These are phyloP conservation scores for Poeciliopsis presidionis DNA, from an alignment of 2,797 vertebrate genomes.

Conservation along the genomic window DNA sequence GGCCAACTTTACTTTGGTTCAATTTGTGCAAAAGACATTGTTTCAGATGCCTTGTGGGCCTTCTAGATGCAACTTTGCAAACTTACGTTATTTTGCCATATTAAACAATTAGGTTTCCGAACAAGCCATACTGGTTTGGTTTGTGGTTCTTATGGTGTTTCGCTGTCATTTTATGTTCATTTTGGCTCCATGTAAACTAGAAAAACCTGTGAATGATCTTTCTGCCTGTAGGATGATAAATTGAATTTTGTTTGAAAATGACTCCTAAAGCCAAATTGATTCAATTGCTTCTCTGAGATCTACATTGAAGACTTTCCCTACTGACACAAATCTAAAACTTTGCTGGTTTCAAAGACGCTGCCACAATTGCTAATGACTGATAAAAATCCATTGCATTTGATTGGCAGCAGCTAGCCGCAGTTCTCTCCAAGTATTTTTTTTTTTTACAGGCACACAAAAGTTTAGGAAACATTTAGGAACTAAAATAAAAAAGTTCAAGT, in stretches of 20 bases:
- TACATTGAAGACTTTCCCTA: background rate
- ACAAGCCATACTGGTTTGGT: background rate
- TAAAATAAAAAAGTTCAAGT: slow-evolving; percentile 38
- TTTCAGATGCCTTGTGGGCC: background rate
- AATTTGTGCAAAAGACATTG: background rate
- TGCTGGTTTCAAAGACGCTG: background rate
- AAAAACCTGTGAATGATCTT: background rate
- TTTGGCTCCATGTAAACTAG: background rate
- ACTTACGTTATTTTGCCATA: background rate
- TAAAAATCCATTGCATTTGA: background rate
- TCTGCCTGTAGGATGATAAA: background rate
- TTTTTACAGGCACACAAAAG: background rate
- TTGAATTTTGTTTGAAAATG: background rate
- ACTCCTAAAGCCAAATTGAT: background rate
- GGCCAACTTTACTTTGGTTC: background rate
- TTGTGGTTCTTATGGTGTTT: background rate
- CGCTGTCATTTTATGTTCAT: background rate
- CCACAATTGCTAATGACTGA: background rate
- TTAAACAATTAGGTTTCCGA: background rate
- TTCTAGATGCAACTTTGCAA: background rate
- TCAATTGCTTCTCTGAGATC: background rate
- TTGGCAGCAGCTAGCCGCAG: background rate
- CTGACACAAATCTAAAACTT: background rate
- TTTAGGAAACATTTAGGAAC: slow-evolving; percentile 13
- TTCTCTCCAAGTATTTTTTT: background rate